Base-by-base conservation (phyloP, 2,888 invertebrate genomes). In the Lottia gigantea region DNA sequence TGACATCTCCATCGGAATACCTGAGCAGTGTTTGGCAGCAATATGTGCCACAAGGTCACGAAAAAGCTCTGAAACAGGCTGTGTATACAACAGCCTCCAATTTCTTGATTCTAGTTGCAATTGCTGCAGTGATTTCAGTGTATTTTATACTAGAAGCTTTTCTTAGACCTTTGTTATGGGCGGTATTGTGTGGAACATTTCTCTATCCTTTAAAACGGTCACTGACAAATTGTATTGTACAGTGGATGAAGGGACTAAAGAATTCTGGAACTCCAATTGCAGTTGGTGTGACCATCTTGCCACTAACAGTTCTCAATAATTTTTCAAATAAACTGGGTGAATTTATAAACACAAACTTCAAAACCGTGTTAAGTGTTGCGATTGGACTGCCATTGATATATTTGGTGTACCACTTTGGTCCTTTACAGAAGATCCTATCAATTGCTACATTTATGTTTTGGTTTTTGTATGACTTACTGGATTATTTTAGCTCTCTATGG, bases 91-190 rank as follows among this genome's bases (percentile, higher is more conserved):
- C 95, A 7, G 91, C 94, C 73, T 95, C 95, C n/a, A 89, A 95
- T 69, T 92, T 95, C 80, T 91, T 95, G 77, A 90, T 95, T n/a
- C 74, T 87, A 14, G 74, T 94, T 66, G 86, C 86, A 14, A 82
- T 95, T 75, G 94, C 95, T 78, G 86, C 87, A 0, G 83, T 82
- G 1, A 77, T 88, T 67, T 87, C 88, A 4, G 87, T 89, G 1
- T 89, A 89, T 78, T 87, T 86, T 75, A 86, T 90, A 62, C 90
- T 97, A 46, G 94, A 95, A 82, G 96, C 97, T 0, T 98, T 97
- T 89, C 92, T 98, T 47, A 94, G 95, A 79, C 97, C 98, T 0
- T 89, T 99, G 68, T 91, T 98, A 80, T 99, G 98, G 98, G 97
- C 98, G 0, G 90, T 97, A 71, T 90, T 99, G 46, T 95, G 97